Percentiles rank a stretch among this genome's conserved stretches.
Evolutionary conservation across 2,888 invertebrate genomes (phyloP).

Genomic region (Acanthosepion lycidas): DNA sequence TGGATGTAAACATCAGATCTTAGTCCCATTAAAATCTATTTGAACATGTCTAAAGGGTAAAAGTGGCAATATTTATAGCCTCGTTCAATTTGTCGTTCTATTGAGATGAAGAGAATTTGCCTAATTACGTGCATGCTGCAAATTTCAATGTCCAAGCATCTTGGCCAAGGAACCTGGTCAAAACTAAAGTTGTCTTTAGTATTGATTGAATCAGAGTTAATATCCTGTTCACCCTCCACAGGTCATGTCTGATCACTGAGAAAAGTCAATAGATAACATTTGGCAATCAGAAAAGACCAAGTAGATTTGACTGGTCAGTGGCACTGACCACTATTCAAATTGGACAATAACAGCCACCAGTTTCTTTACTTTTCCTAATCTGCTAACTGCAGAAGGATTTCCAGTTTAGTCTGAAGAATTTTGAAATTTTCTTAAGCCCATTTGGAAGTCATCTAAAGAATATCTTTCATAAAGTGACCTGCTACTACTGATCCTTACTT

Average conservation of each 20-base stretch:
- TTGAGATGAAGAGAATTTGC: neutral
- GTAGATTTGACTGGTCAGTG: neutral
- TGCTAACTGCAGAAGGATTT: no score
- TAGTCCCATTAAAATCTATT: no score
- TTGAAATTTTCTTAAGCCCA: no score
- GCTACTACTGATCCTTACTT: no score
- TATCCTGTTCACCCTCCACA: neutral
- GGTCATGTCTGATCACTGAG: neutral
- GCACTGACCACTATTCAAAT: neutral
- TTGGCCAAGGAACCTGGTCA: neutral
- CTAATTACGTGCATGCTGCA: neutral
- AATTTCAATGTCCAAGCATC: neutral
- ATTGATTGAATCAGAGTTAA: neutral
- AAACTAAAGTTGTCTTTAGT: neutral
- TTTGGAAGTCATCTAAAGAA: no score
- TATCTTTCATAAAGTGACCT: no score
- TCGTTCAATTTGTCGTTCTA: neutral
- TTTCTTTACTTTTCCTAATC: no score
- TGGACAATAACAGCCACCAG: neutral
- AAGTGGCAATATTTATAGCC: neutral
- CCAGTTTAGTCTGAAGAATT: no score
- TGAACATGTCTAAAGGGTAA: no score
- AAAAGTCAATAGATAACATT: neutral
- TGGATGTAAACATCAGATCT: no score
- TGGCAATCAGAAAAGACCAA: neutral